Evolutionary conservation across 2,888 invertebrate genomes (phyloP), one percentile per base, ranked within the genome.

Genomic region (Stegophylla sp.): DNA sequence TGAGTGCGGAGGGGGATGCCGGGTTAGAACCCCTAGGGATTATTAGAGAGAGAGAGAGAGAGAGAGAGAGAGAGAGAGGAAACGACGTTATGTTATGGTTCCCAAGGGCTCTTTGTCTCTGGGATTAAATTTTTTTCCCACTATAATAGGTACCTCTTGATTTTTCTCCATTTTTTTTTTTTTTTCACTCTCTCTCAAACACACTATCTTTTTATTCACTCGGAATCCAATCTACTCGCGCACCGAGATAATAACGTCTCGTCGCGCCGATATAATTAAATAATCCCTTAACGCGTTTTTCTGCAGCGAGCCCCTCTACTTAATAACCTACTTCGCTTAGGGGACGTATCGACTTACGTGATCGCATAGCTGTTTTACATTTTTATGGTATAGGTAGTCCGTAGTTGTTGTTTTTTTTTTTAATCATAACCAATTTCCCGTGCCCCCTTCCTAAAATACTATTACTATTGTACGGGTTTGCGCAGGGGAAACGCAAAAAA

Each of bases 81-180:
- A 79, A 79, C 59, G 67, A 45, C 67, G 82, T 81, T 81, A 45
- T 59, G 82, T 81, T 81, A 81, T 81, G 81, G 81, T 82, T 74
- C 81, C 81, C 82, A 81, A 81, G 74, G 81, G 82, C 67, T 75
- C 82, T 82, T 82, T 82, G 81, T 81, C 81, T 82, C 81, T 67
- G 74, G 82, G 81, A 82, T 74, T 69, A 82, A 82, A 81, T 81
- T 73, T 81, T 74, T 71, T 74, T 81, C 61, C 63, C 26, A 81
- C 61, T 53, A 34, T 69, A n/a, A n/a, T n/a, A n/a, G n/a, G n/a
- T n/a, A 69, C 61, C 69, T 69, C 79, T 71, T 71, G 79, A 79
- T 79, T 79, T 77, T 77, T 73, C 82, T 82, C 43, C 56, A 56
- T 66, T 66, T 76, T 76, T 45, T 41, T 15, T 41, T 26, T 1